These are phyloP conservation scores for Cavia porcellus DNA, from an alignment of 2,113 vertebrate species.

Conservation along the genomic window DNA sequence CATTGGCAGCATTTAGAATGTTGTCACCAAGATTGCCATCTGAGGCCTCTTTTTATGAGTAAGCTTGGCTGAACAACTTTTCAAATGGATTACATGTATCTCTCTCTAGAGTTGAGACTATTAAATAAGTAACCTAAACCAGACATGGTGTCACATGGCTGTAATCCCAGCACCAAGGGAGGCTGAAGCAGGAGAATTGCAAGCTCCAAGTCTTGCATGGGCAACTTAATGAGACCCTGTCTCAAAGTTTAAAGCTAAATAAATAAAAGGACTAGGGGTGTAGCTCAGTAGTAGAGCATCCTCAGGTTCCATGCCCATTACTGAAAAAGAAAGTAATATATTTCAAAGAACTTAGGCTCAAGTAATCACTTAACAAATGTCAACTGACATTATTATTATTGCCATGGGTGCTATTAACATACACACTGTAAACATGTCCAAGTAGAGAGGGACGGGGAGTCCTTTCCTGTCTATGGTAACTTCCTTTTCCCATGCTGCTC, in stretches of 20 bases:
- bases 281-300: background rate
- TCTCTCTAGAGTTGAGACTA: background rate
- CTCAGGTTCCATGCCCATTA: background rate
- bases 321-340: background rate
- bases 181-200: background rate
- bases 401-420: background rate
- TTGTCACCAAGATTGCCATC: background rate
- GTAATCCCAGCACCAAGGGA: background rate
- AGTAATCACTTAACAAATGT: background rate
- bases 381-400: background rate
- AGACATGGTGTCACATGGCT: background rate
- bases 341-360: background rate
- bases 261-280: background rate
- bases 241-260: background rate
- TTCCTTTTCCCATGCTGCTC: background rate
- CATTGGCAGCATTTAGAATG: background rate
- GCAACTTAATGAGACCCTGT: background rate
- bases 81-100: background rate
- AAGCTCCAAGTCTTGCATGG: background rate
- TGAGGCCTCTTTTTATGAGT: background rate
- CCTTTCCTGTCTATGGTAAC: background rate
- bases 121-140: background rate
- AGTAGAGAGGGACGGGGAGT: accelerated
- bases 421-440: background rate
- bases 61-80: background rate